Base-by-base conservation (phyloP, 2,797 vertebrate species). In the Oreochromis mossambicus region DNA sequence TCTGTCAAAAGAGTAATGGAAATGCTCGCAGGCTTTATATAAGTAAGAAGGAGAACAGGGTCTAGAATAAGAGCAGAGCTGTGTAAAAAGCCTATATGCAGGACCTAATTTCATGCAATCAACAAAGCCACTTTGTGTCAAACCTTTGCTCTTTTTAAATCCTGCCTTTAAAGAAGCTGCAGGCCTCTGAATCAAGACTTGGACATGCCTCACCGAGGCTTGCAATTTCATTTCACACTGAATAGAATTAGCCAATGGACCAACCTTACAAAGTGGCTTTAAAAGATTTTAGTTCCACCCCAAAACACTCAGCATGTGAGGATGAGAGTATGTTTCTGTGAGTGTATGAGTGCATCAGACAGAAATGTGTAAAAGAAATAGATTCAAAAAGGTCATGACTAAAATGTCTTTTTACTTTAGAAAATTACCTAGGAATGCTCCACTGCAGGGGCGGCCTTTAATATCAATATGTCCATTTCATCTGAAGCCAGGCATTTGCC, bases 41-140 rank as follows among this genome's bases (percentile, higher is more conserved):
- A 92, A 90, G 87, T 83, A 83, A 93, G 90, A 87, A 51, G 86
- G 83, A 83, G 83, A 90, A 86, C 66, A 61, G 86, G 63, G 78
- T 89, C 84, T 84, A 85, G 88, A 81, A 70, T 81, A 89, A 87
- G 81, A 91, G 91, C 80, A 86, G 86, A 80, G 83, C 58, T 54
- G 84, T 81, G 84, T 87, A 85, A 89, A 87, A 93, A 92, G 79
- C 85, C 78, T 79, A 89, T 87, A 81, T 88, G 88, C 87, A 82
- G 86, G 92, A 93, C 87, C 93, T 91, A 87, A 96, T 96, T 94
- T 96, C 92, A 95, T 87, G 87, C 88, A 92, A 93, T 94, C 92
- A 95, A 94, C 94, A 96, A 95, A 93, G 92, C 94, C 89, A 93
- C 91, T 95, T 93, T 92, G 86, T 95, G 92, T 92, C 91, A 92